Percentiles rank a stretch among this genome's conserved stretches.
phyloP scores from a whole-genome alignment of 2,113 vertebrate genomes.

The Nycticorax nycticorax region DNA sequence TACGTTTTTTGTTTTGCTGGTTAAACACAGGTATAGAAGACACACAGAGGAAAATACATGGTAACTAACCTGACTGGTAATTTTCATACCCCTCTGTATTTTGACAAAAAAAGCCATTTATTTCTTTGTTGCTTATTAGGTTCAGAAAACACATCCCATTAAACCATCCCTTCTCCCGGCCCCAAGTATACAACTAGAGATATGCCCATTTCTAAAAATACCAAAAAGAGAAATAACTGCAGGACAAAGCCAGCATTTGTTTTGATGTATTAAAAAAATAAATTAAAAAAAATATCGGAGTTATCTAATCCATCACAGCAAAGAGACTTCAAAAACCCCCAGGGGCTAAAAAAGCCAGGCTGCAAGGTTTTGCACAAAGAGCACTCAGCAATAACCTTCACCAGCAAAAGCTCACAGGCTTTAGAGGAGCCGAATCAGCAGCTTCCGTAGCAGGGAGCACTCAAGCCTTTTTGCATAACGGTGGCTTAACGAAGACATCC shows the following conservation, averaged over 20 bases:
- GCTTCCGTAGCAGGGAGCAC: background rate
- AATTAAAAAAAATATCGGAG: background rate
- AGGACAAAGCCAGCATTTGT: background rate
- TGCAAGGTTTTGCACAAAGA: background rate
- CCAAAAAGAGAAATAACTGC: background rate
- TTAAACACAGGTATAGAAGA: background rate
- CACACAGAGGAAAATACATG: background rate
- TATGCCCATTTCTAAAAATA: background rate
- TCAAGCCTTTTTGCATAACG: fast-evolving
- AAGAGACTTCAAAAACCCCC: background rate
- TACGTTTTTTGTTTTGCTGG: background rate
- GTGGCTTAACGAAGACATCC: background rate
- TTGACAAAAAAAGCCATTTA: background rate
- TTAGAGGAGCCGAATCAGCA: background rate
- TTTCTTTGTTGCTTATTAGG: background rate
- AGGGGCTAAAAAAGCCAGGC: background rate
- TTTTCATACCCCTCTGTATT: background rate
- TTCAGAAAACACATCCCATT: background rate
- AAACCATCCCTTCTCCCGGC: background rate
- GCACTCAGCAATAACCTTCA: background rate
- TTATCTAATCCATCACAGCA: background rate
- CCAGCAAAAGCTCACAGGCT: background rate
- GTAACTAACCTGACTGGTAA: background rate
- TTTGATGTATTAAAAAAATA: background rate
- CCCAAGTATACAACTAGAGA: background rate